Conservation (phyloP, 2,797 vertebrate species). For the Gymnothorax reevesii region DNA sequence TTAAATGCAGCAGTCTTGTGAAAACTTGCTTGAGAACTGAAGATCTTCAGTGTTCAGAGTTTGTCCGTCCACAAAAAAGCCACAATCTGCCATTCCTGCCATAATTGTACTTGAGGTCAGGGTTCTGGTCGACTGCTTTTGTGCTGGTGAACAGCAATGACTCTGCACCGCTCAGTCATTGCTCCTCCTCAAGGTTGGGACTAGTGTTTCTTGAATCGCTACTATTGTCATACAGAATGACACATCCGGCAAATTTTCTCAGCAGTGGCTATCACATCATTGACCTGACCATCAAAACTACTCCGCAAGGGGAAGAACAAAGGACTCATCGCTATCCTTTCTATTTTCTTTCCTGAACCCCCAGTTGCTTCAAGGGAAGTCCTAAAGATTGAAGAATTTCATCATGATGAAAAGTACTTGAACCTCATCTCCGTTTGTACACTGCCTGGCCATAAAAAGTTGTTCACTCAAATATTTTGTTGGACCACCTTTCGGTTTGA, state of each 20-base stretch:
- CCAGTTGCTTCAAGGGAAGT: not conserved
- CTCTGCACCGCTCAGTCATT: not conserved
- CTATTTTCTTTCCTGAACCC: not conserved
- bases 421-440: no score
- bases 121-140: conserved; percentile 12
- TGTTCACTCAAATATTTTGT: no score
- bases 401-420: not conserved
- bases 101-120: conserved; percentile 10
- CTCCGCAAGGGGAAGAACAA: not conserved
- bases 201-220: not conserved
- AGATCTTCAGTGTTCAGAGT: not conserved
- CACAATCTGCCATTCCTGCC: not conserved
- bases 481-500: no score
- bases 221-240: not conserved
- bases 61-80: no score
- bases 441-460: no score
- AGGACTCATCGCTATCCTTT: not conserved
- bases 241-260: not conserved
- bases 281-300: not conserved
- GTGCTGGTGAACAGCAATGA: not conserved
- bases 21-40: conserved; percentile 15
- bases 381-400: not conserved
- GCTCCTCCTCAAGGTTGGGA: not conserved
- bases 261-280: not conserved
- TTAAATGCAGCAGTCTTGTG: not conserved